Conservation (phyloP, 2,888 invertebrate genomes). For the Temnothorax unifasciatus region DNA sequence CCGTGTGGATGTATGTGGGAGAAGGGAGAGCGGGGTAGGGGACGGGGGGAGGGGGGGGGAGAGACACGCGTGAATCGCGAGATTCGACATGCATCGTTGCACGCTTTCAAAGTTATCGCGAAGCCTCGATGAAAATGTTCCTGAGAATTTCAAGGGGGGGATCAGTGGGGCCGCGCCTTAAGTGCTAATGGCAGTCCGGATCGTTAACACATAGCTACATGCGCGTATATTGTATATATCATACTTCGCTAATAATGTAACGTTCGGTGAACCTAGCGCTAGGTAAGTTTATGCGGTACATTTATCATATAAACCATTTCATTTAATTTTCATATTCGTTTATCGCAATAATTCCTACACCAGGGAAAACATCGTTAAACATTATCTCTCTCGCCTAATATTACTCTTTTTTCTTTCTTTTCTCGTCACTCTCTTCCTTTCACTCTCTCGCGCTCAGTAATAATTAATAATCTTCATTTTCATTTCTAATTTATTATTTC, state of each 20-base stretch:
- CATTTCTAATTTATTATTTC: constrained; percentile 62
- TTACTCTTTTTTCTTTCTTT: constrained; percentile 66
- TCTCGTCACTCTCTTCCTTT: constrained; percentile 51
- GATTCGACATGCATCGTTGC: constrained; percentile 34
- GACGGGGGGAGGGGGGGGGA: not conserved
- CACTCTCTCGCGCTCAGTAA: constrained; percentile 62
- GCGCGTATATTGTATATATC: constrained; percentile 64
- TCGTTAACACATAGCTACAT: constrained; percentile 68
- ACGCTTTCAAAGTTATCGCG: constrained; percentile 55
- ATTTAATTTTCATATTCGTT: constrained; percentile 76
- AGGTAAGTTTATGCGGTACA: constrained; percentile 72
- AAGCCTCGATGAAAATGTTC: constrained; percentile 58
- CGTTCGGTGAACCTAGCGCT: constrained; percentile 68
- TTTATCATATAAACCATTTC: constrained; percentile 81
- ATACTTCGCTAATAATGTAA: constrained; percentile 65
- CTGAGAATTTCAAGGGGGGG: constrained; percentile 71
- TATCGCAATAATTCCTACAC: constrained; percentile 80
- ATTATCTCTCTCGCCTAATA: constrained; percentile 78
- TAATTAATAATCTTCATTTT: constrained; percentile 53
- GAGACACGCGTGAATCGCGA: constrained; percentile 24
- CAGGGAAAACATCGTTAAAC: constrained; percentile 85
- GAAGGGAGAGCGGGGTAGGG: not conserved
- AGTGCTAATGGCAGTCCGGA: constrained; percentile 76
- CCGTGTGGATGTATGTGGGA: not conserved
- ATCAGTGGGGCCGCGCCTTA: constrained; percentile 71